Conservation (phyloP, 2,888 invertebrate species). For the Abrostola tripartita region DNA sequence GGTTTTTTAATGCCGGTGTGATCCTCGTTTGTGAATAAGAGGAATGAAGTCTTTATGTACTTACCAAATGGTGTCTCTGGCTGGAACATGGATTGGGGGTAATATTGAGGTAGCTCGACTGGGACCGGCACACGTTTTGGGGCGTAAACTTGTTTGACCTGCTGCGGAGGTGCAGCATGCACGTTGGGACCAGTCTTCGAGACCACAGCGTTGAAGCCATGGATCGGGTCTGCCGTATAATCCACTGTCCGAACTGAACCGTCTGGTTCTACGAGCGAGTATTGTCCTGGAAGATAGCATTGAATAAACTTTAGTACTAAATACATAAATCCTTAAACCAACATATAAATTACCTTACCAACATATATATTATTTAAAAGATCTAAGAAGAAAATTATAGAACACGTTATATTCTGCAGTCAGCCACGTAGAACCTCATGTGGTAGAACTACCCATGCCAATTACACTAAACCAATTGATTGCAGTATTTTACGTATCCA, state of each 20-base stretch:
- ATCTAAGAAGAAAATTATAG: too few relatives aligned
- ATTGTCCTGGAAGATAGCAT: conserved; percentile 78
- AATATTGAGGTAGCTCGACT: conserved; percentile 70
- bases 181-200: conserved; percentile 85
- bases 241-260: conserved; percentile 86
- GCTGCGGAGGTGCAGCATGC: conserved; percentile 68
- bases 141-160: conserved; percentile 60
- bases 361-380: too few relatives aligned
- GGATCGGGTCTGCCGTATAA: conserved; percentile 88
- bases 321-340: too few relatives aligned
- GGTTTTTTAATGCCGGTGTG: too few relatives aligned
- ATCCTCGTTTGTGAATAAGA: too few relatives aligned
- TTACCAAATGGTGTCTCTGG: conserved; percentile 54
- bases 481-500: too few relatives aligned
- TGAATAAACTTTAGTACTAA: too few relatives aligned
- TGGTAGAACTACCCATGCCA: too few relatives aligned
- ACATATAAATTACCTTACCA: too few relatives aligned
- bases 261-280: conserved; percentile 86
- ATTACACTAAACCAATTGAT: too few relatives aligned
- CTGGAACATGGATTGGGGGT: conserved; percentile 59
- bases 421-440: too few relatives aligned
- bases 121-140: conserved; percentile 77
- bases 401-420: background rate
- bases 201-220: conserved; percentile 89
- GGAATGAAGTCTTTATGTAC: conserved; percentile 7